Conservation (phyloP, 1,140 invertebrate species). For the Mizuhopecten yessoensis region DNA sequence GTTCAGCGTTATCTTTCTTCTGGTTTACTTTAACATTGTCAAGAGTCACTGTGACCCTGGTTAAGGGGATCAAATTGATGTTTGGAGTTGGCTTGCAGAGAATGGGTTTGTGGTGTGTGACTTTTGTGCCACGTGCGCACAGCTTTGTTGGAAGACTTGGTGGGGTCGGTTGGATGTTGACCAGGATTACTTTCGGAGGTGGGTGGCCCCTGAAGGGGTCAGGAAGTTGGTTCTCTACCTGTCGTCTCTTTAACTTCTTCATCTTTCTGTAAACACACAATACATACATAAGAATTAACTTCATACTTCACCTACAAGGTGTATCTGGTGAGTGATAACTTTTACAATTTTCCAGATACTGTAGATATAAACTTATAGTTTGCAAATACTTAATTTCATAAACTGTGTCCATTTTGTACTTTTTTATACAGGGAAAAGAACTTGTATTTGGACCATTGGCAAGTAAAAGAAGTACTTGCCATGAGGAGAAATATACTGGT, state of each 20-base stretch:
- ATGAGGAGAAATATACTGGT: too few species aligned
- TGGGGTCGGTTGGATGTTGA: background rate
- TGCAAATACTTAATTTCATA: too few species aligned
- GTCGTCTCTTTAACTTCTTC: conserved; percentile 6
- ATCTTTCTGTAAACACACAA: background rate
- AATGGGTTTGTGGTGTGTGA: background rate
- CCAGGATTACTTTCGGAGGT: background rate
- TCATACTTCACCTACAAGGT: too few species aligned
- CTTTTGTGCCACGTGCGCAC: background rate
- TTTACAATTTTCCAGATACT: too few species aligned
- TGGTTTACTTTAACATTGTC: conserved; percentile 27
- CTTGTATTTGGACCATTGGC: too few species aligned
- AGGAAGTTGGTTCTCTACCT: background rate
- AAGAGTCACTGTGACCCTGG: conserved; percentile 44
- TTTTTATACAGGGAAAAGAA: too few species aligned
- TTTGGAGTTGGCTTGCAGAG: background rate
- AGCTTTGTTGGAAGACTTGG: background rate
- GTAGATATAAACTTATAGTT: too few species aligned
- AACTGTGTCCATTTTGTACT: too few species aligned
- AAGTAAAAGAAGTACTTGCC: too few species aligned
- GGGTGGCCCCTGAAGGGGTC: background rate
- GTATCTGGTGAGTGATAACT: too few species aligned
- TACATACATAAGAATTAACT: too few species aligned
- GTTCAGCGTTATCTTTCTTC: background rate
- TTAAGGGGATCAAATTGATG: background rate